A percentile compares a stretch with the other conserved stretches of the same genome.
phyloP scores from a whole-genome alignment of 2,797 vertebrate genomes.

The Pyrrhura leucotis region DNA sequence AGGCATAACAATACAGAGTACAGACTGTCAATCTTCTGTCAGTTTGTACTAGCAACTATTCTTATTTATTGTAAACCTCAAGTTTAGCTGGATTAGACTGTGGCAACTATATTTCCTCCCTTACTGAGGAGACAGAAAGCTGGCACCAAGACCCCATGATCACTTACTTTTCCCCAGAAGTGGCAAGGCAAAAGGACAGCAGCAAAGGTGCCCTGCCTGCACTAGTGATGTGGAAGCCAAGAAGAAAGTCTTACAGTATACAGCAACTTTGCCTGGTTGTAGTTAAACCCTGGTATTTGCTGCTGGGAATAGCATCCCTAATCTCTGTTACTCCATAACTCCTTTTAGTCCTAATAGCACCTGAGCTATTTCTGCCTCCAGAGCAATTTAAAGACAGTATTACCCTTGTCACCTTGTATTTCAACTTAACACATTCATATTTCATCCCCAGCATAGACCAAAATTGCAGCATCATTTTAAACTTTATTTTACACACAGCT shows the following conservation, averaged over 20 bases:
- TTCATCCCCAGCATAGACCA: neutral
- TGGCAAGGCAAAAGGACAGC: neutral
- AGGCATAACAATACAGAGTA: neutral
- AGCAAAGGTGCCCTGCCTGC: neutral
- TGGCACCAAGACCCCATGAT: rapidly evolving
- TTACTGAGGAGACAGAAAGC: neutral
- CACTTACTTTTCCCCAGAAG: neutral
- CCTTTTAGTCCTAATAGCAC: neutral
- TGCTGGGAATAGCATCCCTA: neutral
- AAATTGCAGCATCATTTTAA: neutral
- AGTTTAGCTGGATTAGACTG: neutral
- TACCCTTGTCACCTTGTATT: neutral
- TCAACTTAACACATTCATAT: neutral
- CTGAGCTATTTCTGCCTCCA: neutral
- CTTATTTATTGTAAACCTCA: neutral
- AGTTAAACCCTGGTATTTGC: neutral
- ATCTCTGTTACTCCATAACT: neutral
- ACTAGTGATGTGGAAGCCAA: neutral
- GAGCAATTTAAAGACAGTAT: neutral
- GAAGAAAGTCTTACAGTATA: neutral
- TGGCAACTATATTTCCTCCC: neutral
- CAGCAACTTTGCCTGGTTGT: neutral
- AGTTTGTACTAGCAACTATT: neutral
- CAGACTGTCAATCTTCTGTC: neutral
- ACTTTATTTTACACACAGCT: neutral